phyloP scores from a whole-genome alignment of 2,797 vertebrate species.

The Arctocebus calabarensis region DNA sequence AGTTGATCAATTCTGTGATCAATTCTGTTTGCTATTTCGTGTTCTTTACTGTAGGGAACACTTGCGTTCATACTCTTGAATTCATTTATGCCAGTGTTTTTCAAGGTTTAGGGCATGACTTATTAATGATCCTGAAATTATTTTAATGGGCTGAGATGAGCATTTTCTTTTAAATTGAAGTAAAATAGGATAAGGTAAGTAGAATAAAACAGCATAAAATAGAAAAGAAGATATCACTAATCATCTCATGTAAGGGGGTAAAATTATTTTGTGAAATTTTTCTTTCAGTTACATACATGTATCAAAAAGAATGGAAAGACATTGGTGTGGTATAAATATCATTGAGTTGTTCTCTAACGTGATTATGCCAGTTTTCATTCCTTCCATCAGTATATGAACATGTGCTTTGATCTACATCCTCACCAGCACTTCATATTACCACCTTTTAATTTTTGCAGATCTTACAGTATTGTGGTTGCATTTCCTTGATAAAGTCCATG shows the following conservation, averaged over 20 bases:
- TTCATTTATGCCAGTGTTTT: neutral
- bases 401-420: neutral
- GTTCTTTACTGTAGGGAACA: neutral
- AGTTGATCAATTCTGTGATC: neutral
- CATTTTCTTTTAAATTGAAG: slow-evolving; percentile 23
- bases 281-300: neutral
- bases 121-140: slow-evolving; percentile 44
- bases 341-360: slow-evolving; percentile 19
- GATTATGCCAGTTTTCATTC: neutral
- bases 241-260: neutral
- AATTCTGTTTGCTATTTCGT: neutral
- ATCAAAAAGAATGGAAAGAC: neutral
- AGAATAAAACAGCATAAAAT: neutral
- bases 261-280: slow-evolving; percentile 39
- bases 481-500: slow-evolving; percentile 11
- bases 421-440: neutral
- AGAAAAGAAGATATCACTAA: neutral
- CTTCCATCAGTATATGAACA: neutral
- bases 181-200: neutral
- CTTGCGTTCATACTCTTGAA: neutral
- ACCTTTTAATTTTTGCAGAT: neutral
- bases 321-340: neutral
- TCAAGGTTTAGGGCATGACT: neutral
- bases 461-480: neutral
- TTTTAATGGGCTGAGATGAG: neutral